Conservation (phyloP, 2,113 vertebrate genomes). For the Phocoena sinus region DNA sequence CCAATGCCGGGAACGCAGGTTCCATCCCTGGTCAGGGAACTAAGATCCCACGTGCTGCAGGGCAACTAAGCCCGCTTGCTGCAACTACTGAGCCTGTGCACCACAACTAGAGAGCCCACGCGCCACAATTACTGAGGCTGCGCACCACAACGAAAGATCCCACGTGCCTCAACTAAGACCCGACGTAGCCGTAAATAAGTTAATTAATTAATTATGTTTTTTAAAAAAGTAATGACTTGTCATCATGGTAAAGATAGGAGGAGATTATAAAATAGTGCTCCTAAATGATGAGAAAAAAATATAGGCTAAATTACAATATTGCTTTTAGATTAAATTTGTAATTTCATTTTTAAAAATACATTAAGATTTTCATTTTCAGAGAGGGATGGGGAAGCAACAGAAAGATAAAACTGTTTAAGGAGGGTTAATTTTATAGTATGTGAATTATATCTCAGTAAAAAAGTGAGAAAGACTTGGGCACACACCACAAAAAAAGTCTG, state of each 20-base stretch:
- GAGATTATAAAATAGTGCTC: not conserved
- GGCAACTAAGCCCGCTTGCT: no score
- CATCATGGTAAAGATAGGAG: not conserved
- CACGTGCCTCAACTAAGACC: no score
- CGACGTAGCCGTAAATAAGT: no score
- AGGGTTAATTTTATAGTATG: not conserved
- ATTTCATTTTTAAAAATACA: not conserved
- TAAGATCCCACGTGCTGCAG: no score
- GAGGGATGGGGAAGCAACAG: not conserved
- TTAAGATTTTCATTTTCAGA: not conserved
- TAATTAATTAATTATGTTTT: no score
- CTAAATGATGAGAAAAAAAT: not conserved
- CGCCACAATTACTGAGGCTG: no score
- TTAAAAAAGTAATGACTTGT: not conserved
- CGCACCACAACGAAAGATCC: no score
- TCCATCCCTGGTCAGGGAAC: no score
- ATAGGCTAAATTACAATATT: not conserved
- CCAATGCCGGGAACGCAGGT: no score
- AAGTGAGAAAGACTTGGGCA: not conserved
- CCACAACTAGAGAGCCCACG: no score
- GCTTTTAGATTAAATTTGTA: not conserved
- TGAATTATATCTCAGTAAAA: not conserved
- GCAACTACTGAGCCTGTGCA: no score
- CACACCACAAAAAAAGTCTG: not conserved
- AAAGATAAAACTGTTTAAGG: not conserved